These are phyloP conservation scores for Polypterus senegalus DNA, from an alignment of 2,113 vertebrate species.

Conservation along the genomic window DNA sequence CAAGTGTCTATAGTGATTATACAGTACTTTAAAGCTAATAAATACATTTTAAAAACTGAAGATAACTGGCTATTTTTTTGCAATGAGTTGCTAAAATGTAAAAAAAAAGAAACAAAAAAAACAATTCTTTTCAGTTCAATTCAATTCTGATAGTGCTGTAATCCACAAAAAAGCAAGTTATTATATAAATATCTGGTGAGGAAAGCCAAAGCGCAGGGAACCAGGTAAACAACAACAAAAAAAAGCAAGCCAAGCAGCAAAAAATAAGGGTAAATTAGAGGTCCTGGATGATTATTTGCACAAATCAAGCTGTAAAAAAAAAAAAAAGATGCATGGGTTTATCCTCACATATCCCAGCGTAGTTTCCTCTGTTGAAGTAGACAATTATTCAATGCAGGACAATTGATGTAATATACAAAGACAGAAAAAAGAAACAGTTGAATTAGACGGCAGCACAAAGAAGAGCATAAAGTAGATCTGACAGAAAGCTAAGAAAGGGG, in stretches of 20 bases:
- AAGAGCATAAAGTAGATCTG: slow-evolving; percentile 4
- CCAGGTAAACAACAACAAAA: slow-evolving; percentile 5
- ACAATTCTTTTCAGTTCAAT: neutral
- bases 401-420: slow-evolving; percentile 23
- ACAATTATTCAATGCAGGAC: slow-evolving; percentile 25
- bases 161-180: slow-evolving; percentile 1
- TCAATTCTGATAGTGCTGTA: neutral
- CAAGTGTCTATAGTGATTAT: too few relatives aligned
- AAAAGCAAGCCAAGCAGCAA: slow-evolving; percentile 9
- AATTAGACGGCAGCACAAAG: slow-evolving; percentile 25
- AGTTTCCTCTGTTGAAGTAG: slow-evolving; percentile 55
- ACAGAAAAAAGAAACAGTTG: slow-evolving; percentile 26
- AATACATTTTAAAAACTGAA: neutral
- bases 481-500: neutral
- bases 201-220: slow-evolving; percentile 4
- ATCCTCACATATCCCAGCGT: slow-evolving; percentile 48
- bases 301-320: neutral
- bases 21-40: neutral
- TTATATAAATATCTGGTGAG: slow-evolving; percentile 1
- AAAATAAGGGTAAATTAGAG: slow-evolving; percentile 4
- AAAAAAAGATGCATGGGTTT: slow-evolving; percentile 28
- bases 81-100: neutral
- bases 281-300: too few relatives aligned
- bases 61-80: neutral
- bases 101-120: neutral